phyloP scores from a whole-genome alignment of 1,140 invertebrate genomes.

The Medauroidea extradentata region DNA sequence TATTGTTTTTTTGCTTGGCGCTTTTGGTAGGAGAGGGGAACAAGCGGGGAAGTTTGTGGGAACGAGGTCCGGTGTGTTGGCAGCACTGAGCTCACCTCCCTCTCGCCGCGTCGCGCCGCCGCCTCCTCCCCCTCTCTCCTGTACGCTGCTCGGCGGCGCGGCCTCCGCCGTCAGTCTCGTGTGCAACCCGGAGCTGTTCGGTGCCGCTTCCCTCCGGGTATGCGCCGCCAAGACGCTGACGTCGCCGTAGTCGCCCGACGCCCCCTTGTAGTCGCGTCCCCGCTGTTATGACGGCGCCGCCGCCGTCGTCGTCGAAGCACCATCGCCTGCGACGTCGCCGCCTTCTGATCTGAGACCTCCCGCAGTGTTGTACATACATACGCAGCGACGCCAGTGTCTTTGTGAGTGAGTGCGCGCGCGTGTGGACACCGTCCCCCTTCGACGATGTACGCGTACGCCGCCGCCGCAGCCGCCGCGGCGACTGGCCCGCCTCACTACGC shows the following conservation, averaged over 20 bases:
- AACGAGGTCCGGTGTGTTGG: too few relatives aligned
- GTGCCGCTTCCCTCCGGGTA: not conserved
- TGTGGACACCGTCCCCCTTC: constrained; percentile 1
- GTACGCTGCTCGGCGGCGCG: not conserved
- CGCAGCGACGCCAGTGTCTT: constrained; percentile 15
- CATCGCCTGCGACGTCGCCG: not conserved
- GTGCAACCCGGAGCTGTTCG: too few relatives aligned
- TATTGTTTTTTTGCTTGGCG: too few relatives aligned
- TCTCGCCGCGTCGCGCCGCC: not conserved
- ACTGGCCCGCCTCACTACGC: constrained; percentile 49
- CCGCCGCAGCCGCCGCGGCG: constrained; percentile 43
- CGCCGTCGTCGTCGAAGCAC: not conserved
- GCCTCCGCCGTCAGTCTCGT: not conserved
- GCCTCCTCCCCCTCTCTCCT: not conserved
- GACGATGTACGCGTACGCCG: constrained; percentile 50
- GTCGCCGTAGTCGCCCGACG: not conserved
- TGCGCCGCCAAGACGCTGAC: not conserved
- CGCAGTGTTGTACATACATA: too few relatives aligned
- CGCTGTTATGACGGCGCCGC: not conserved
- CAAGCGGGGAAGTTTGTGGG: too few relatives aligned
- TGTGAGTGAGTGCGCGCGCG: not conserved
- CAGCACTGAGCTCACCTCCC: not conserved
- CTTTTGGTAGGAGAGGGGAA: too few relatives aligned
- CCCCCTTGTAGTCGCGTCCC: not conserved
- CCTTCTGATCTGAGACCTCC: constrained; percentile 12